A percentile compares a stretch with the other conserved stretches of the same genome.
Conservation (phyloP, 1,140 invertebrate species). For the Druon quercuslanigerum region DNA sequence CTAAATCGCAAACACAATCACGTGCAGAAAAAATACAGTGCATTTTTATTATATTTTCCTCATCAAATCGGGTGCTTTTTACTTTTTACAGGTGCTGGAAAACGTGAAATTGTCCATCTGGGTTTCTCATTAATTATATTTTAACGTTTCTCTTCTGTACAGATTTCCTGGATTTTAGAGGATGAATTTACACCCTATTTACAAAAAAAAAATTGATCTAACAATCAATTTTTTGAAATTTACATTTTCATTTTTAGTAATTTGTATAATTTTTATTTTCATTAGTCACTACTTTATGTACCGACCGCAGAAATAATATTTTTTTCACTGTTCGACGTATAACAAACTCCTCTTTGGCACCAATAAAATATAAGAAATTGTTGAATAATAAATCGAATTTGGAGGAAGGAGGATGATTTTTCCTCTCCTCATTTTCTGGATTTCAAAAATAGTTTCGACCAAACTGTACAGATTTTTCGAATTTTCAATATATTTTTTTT, state of each 20-base stretch:
- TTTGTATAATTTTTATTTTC: background rate
- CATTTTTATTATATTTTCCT: constrained; percentile 34
- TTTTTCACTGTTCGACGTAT: background rate
- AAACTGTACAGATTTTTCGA: constrained; percentile 40
- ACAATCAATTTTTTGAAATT: background rate
- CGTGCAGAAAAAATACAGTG: constrained; percentile 54
- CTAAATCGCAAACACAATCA: constrained; percentile 26
- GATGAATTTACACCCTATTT: no score
- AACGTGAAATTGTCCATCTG: constrained; percentile 1
- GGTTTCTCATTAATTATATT: background rate
- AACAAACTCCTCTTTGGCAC: constrained; percentile 52
- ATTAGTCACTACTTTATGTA: background rate
- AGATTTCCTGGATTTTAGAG: background rate
- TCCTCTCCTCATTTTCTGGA: background rate
- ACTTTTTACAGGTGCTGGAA: constrained; percentile 30
- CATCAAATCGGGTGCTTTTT: constrained; percentile 33
- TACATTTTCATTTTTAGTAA: background rate
- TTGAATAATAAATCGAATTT: background rate
- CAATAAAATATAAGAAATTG: constrained; percentile 45
- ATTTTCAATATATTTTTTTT: constrained; percentile 37
- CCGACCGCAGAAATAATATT: constrained; percentile 7
- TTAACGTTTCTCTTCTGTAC: background rate
- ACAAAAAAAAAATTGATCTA: background rate
- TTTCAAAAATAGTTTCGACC: constrained; percentile 36
- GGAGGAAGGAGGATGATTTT: background rate